Conservation (phyloP, 2,888 invertebrate species). For the Molorchus minor region DNA sequence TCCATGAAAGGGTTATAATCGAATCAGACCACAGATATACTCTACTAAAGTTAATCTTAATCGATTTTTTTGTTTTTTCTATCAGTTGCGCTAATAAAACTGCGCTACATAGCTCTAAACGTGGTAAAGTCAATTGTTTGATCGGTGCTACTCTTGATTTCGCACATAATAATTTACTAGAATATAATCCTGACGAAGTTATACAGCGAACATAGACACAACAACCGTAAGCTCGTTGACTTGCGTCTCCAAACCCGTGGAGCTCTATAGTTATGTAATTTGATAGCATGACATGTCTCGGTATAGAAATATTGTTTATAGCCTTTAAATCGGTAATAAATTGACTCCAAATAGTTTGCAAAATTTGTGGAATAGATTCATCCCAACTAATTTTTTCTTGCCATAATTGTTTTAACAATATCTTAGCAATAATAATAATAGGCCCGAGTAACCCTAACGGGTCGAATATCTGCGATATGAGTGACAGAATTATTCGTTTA, state of each 20-base stretch:
- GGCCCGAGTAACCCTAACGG: no score
- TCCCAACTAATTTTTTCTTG: no score
- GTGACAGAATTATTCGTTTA: no score
- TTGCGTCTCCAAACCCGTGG: conserved; percentile 30
- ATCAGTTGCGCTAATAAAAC: conserved; percentile 3
- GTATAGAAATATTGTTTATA: not conserved
- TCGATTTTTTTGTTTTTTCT: conserved; percentile 1
- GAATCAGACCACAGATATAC: conserved; percentile 18
- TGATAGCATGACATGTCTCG: not conserved
- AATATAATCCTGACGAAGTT: not conserved
- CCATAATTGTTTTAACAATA: no score
- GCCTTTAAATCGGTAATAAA: not conserved
- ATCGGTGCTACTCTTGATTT: conserved; percentile 29
- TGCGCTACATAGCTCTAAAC: no score
- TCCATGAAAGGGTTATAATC: conserved; percentile 21
- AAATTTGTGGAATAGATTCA: no score
- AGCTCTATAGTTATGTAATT: conserved; percentile 23
- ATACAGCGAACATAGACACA: conserved; percentile 29
- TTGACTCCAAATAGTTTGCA: no score
- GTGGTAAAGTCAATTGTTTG: conserved; percentile 17
- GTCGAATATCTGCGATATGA: no score
- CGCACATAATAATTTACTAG: conserved; percentile 10
- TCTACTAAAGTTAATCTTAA: not conserved
- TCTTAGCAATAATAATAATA: no score
- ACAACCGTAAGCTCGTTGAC: conserved; percentile 28